These are phyloP conservation scores for Eonycteris spelaea DNA, from an alignment of 2,113 vertebrate species.

Conservation along the genomic window DNA sequence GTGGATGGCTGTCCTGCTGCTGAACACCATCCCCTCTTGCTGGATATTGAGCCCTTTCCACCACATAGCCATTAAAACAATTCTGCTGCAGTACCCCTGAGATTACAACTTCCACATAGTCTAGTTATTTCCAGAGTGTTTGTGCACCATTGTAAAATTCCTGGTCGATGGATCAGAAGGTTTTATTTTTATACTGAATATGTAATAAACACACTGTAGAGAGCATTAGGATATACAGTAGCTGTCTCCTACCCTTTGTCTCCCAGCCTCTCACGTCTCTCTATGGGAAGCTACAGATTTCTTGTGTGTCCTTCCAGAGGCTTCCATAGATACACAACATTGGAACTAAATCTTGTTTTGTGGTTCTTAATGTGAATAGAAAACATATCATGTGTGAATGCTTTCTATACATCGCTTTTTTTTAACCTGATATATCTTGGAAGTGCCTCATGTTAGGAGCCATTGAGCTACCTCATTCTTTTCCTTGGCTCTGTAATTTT, in stretches of 20 bases:
- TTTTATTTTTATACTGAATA: neutral
- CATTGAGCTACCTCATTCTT: rapidly evolving
- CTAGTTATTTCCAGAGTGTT: neutral
- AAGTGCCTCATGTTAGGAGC: rapidly evolving
- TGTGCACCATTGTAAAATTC: rapidly evolving
- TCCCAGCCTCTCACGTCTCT: neutral
- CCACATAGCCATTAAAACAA: rapidly evolving
- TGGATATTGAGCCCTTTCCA: rapidly evolving
- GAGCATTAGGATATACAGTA: rapidly evolving
- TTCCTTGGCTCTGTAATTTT: rapidly evolving
- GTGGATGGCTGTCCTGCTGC: rapidly evolving
- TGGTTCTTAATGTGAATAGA: neutral
- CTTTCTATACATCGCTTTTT: rapidly evolving
- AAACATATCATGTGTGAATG: neutral
- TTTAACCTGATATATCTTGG: neutral
- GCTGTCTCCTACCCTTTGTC: too few relatives aligned
- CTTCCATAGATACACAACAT: neutral
- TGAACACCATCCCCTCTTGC: neutral
- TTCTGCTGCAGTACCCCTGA: neutral
- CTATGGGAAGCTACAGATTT: neutral
- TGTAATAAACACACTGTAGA: rapidly evolving
- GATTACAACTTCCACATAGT: rapidly evolving
- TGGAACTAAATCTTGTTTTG: neutral
- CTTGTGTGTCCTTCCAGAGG: neutral
- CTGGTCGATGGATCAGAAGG: neutral